Percentiles rank a stretch among this genome's conserved stretches.
Conservation (phyloP, 2,888 invertebrate species). For the Clostera curtula region DNA sequence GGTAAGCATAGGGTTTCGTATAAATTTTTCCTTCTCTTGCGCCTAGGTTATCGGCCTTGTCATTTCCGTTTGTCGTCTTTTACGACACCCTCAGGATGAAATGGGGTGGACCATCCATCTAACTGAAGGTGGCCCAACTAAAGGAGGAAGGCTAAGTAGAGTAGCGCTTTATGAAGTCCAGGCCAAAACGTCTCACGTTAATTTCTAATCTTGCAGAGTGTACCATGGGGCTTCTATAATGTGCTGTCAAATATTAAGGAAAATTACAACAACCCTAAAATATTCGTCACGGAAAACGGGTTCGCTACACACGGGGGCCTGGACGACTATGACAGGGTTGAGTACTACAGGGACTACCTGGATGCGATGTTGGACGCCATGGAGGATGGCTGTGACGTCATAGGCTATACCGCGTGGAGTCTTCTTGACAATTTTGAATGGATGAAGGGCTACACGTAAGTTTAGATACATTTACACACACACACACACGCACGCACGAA, state of each 20-base stretch:
- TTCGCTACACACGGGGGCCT: constrained; percentile 30
- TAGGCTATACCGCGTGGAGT: constrained; percentile 74
- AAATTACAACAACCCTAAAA: constrained; percentile 62
- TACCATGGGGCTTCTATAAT: constrained; percentile 73
- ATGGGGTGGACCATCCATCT: too few relatives aligned
- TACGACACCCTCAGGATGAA: too few relatives aligned
- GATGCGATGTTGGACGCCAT: constrained; percentile 51
- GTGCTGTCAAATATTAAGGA: constrained; percentile 61
- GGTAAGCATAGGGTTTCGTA: too few relatives aligned
- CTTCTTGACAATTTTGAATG: constrained; percentile 79
- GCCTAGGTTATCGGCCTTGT: too few relatives aligned
- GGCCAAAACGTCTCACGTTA: too few relatives aligned
- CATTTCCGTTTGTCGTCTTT: too few relatives aligned
- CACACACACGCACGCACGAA: too few relatives aligned
- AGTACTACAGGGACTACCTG: constrained; percentile 46
- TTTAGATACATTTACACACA: constrained; percentile 1
- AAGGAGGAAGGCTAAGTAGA: too few relatives aligned
- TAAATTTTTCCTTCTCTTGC: too few relatives aligned
- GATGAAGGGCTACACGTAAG: constrained; percentile 69
- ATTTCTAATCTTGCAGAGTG: constrained; percentile 29
- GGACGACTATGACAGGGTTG: constrained; percentile 51
- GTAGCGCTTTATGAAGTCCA: too few relatives aligned
- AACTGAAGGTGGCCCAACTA: too few relatives aligned
- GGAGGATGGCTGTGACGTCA: constrained; percentile 50
- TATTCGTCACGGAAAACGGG: constrained; percentile 76